Conservation (phyloP, 2,888 invertebrate species). For the Rotaria sp. region DNA sequence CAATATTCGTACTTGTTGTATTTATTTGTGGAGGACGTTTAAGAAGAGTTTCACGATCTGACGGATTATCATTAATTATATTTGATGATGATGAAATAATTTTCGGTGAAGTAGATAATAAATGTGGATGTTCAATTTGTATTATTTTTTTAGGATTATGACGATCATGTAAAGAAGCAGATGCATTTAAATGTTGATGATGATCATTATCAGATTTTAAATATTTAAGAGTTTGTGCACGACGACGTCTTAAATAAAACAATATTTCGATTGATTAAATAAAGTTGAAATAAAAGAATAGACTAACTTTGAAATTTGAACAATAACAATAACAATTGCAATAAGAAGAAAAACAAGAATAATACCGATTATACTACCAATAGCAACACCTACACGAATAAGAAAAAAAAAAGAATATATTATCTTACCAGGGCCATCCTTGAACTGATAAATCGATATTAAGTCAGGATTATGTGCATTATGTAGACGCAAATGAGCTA, state of each 20-base stretch:
- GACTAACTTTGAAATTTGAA: not conserved
- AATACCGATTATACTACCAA: not conserved
- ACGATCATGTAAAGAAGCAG: not conserved
- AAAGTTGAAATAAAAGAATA: not conserved
- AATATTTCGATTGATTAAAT: not conserved
- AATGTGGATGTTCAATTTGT: conserved; percentile 27
- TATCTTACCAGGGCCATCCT: not conserved
- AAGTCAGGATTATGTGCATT: too few species aligned
- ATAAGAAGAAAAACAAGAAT: not conserved
- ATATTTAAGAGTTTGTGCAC: not conserved
- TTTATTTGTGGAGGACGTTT: not conserved
- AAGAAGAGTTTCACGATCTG: conserved; percentile 26
- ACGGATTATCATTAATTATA: not conserved
- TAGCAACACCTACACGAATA: not conserved
- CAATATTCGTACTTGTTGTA: not conserved
- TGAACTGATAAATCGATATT: too few species aligned
- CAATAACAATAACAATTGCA: not conserved
- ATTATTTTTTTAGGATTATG: not conserved
- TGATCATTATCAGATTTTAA: not conserved
- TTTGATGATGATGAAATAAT: not conserved
- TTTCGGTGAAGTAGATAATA: not conserved
- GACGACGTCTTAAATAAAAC: not conserved
- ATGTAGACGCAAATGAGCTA: too few species aligned
- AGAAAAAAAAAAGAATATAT: not conserved
- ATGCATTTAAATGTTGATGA: conserved; percentile 8